A percentile compares a stretch with the other conserved stretches of the same genome.
These are phyloP conservation scores for Chelonus insularis DNA, from an alignment of 1,140 invertebrate species.

Conservation along the genomic window DNA sequence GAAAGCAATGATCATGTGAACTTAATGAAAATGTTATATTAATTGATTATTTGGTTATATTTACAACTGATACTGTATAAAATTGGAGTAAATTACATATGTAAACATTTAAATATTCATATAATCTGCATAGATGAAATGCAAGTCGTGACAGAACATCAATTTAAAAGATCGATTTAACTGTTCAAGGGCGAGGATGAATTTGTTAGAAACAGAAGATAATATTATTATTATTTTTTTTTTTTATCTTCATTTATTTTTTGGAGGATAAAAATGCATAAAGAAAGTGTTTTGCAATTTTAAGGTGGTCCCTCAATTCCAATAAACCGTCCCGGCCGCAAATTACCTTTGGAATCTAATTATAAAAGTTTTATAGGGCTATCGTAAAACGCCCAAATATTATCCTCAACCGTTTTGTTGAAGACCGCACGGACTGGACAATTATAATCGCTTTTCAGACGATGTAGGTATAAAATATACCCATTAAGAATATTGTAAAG, in stretches of 20 bases:
- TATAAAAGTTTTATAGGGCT: slow-evolving; percentile 60
- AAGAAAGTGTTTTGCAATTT: slow-evolving; percentile 14
- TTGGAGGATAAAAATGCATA: background rate
- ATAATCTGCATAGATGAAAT: background rate
- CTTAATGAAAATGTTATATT: no score
- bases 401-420: background rate
- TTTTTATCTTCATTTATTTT: background rate
- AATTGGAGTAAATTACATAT: no score
- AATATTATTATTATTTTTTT: no score
- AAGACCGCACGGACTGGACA: background rate
- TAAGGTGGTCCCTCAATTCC: slow-evolving; percentile 6
- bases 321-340: slow-evolving; percentile 30
- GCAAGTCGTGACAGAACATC: background rate
- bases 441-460: background rate
- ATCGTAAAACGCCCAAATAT: slow-evolving; percentile 53
- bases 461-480: background rate
- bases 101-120: background rate
- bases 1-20: no score
- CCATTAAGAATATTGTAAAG: no score
- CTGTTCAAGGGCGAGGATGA: no score
- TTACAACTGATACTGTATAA: no score
- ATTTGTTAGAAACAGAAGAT: no score
- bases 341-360: slow-evolving; percentile 61
- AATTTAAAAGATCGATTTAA: no score
- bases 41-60: no score